Evolutionary conservation across 2,888 invertebrate species (phyloP).

Genomic region (Patella ulyssiponensis): DNA sequence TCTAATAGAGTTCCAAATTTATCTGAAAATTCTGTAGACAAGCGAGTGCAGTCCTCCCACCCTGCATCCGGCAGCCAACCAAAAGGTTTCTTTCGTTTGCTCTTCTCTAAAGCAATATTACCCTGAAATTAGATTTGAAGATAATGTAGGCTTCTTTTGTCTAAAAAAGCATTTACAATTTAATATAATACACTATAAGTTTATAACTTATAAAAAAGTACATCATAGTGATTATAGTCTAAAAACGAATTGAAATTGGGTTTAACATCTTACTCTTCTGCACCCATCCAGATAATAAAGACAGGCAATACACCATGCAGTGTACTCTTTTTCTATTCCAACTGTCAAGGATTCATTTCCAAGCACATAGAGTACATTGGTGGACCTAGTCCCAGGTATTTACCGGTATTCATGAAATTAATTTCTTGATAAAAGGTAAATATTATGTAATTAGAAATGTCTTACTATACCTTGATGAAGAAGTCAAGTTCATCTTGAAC

Average conservation of each 20-base stretch:
- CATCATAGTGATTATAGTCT: too few relatives aligned
- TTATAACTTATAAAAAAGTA: neutral
- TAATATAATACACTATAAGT: neutral
- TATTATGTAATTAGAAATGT: neutral
- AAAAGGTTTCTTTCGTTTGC: slow-evolving; percentile 79
- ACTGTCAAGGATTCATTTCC: too few relatives aligned
- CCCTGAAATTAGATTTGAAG: slow-evolving; percentile 52
- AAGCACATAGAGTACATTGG: neutral
- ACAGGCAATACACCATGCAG: neutral
- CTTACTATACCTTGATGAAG: slow-evolving; percentile 89
- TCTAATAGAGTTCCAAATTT: slow-evolving; percentile 79
- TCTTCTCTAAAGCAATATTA: slow-evolving; percentile 84
- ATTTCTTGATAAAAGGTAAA: neutral
- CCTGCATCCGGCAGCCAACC: slow-evolving; percentile 82
- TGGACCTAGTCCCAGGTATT: neutral
- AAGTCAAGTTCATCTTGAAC: slow-evolving; percentile 85
- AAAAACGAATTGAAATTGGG: too few relatives aligned
- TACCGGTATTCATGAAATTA: neutral
- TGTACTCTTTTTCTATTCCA: too few relatives aligned
- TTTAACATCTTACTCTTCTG: neutral
- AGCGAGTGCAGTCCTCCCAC: slow-evolving; percentile 88
- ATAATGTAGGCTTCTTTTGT: too few relatives aligned
- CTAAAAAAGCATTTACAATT: neutral
- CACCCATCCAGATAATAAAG: neutral
- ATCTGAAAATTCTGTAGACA: slow-evolving; percentile 80